Conservation (phyloP, 2,113 vertebrate genomes). For the Prunella himalayana region DNA sequence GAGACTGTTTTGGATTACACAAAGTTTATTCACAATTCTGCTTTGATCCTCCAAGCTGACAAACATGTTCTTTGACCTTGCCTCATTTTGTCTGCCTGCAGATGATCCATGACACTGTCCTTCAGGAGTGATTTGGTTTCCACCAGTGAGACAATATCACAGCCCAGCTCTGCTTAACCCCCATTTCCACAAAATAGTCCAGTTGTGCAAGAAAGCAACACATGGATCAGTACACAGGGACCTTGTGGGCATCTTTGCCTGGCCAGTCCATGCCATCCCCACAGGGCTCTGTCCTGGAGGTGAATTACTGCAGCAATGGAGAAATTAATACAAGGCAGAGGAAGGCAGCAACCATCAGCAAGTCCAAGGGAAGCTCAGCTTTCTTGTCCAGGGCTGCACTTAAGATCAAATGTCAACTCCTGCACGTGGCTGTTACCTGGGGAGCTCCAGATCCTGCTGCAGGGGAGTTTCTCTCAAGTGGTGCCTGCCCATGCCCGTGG, state of each 20-base stretch:
- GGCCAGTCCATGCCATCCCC: background rate
- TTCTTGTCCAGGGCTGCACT: background rate
- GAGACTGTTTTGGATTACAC: background rate
- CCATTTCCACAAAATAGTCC: background rate
- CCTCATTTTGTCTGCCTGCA: background rate
- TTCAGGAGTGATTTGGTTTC: background rate
- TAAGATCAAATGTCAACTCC: background rate
- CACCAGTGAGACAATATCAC: background rate
- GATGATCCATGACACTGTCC: background rate
- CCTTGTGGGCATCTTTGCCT: rapidly evolving
- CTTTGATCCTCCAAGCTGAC: background rate
- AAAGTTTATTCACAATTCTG: background rate
- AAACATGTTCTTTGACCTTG: background rate
- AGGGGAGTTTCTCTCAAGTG: background rate
- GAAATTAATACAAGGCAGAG: background rate
- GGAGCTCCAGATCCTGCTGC: background rate
- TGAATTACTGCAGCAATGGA: background rate
- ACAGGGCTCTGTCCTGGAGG: background rate
- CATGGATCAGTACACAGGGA: background rate
- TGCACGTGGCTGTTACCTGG: background rate
- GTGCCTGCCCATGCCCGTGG: background rate
- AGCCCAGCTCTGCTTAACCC: background rate
- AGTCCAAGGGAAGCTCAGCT: background rate
- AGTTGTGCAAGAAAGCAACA: background rate
- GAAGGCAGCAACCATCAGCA: background rate